These are phyloP conservation scores for Drosophila diplacantha DNA, from an alignment of 2,888 invertebrate species.

Conservation along the genomic window DNA sequence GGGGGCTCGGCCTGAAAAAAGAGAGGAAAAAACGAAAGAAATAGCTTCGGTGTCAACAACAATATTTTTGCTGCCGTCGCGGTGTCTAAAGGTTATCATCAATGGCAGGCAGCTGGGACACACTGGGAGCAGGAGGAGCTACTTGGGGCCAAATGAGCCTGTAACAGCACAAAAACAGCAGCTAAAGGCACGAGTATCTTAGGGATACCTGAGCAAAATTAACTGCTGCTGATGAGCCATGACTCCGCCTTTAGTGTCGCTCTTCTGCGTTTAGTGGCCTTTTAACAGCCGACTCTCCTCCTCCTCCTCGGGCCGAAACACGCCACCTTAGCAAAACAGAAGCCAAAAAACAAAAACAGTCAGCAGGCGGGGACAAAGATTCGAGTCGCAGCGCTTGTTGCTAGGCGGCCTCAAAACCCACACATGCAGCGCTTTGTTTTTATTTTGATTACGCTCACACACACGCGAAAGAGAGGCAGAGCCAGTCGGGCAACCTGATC, in stretches of 20 bases:
- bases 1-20: conserved; percentile 61
- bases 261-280: conserved; percentile 4
- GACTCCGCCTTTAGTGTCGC: conserved; percentile 4
- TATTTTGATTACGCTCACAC: conserved; percentile 40
- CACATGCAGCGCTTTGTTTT: conserved; percentile 51
- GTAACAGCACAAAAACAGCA: not conserved
- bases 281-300: not conserved
- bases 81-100: conserved; percentile 62
- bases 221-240: conserved; percentile 9
- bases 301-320: conserved; percentile 38
- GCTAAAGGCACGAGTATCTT: conserved; percentile 34
- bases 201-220: conserved; percentile 25
- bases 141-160: not conserved
- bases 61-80: conserved; percentile 41
- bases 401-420: conserved; percentile 57
- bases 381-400: conserved; percentile 43
- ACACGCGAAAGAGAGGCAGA: conserved; percentile 22
- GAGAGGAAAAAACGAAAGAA: conserved; percentile 22
- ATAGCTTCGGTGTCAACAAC: conserved; percentile 33
- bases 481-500: conserved; percentile 54
- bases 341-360: conserved; percentile 47
- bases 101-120: conserved; percentile 29
- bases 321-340: conserved; percentile 65
- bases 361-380: conserved; percentile 43
- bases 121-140: not conserved